Base-by-base conservation (phyloP, 2,888 invertebrate genomes). In the Hydrotaea diabolus region DNA sequence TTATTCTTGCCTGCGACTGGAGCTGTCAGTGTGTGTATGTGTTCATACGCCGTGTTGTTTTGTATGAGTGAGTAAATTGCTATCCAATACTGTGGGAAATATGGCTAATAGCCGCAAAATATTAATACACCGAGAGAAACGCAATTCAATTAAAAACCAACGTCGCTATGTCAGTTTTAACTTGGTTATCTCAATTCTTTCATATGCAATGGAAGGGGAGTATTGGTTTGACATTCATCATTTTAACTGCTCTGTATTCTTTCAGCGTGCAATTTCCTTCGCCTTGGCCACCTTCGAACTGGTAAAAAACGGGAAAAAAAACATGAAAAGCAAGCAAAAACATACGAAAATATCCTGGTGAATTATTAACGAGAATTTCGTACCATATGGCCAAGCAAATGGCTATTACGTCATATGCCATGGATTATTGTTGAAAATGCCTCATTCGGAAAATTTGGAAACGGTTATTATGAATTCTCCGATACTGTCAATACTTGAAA, bases 311-410 rank as follows among this genome's bases (percentile, higher is more conserved):
- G 43, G 17, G 17, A n/a, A 53, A n/a, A n/a, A n/a, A n/a, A n/a
- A n/a, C n/a, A 53, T 23, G 19, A 21, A 21, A 21, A 11, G 57
- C 4, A 57, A 57, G 3, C 59, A 26, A 59, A 23, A 39, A 39
- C 39, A 39, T 8, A 39, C 39, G 39, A 39, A 23, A 59, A 23
- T 55, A 4, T 59, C 5, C 59, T 15, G 19, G 26, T 59, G 23
- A 59, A 59, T 59, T 59, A 59, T 59, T 59, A 59, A 59, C 59
- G 59, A 59, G 59, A 59, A 59, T 59, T 59, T 23, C 26, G 26
- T 15, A 23, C 11, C 59, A 59, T 26, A 59, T 59, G 59, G 59
- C 26, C 59, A 59, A 59, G 23, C 59, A 23, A 15, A 13, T 23
- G 21, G 26, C 13, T 26, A 26, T 26, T 59, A 26, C 59, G 59